These are phyloP conservation scores for Rugalucina vietnamica DNA, from an alignment of 2,888 invertebrate genomes.

Conservation along the genomic window DNA sequence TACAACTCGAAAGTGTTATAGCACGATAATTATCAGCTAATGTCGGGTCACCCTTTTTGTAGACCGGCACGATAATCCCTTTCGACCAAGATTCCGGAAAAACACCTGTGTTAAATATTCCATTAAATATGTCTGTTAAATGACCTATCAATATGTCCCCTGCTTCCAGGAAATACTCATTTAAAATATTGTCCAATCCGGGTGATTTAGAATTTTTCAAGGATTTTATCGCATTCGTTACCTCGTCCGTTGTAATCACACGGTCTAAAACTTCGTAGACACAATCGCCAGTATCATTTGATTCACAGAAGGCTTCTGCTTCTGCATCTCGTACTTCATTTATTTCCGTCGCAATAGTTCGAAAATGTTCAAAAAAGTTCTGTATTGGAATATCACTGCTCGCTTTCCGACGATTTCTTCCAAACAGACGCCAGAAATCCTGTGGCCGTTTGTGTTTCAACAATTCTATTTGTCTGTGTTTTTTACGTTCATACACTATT, in stretches of 20 bases:
- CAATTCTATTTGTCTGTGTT: background rate
- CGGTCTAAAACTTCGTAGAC: too few species aligned
- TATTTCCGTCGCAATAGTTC: background rate
- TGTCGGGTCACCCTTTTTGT: background rate
- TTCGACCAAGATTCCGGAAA: background rate
- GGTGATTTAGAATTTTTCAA: too few species aligned
- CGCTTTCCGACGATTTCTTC: background rate
- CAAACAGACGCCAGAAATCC: background rate
- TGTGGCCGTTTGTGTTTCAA: background rate
- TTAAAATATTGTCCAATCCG: background rate
- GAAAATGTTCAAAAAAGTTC: background rate
- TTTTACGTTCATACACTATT: too few species aligned
- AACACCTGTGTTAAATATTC: background rate
- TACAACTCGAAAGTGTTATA: constrained; percentile 15
- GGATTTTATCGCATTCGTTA: too few species aligned
- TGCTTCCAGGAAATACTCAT: constrained; percentile 7
- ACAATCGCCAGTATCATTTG: too few species aligned
- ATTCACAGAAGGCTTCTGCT: background rate
- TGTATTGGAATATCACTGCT: background rate
- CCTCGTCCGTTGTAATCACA: too few species aligned
- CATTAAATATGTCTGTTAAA: background rate
- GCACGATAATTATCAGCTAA: constrained; percentile 26
- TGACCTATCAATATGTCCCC: background rate
- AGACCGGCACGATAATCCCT: background rate
- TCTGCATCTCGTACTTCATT: background rate